These are phyloP conservation scores for Zaprionus lineosus DNA, from an alignment of 2,888 invertebrate species.

Conservation along the genomic window DNA sequence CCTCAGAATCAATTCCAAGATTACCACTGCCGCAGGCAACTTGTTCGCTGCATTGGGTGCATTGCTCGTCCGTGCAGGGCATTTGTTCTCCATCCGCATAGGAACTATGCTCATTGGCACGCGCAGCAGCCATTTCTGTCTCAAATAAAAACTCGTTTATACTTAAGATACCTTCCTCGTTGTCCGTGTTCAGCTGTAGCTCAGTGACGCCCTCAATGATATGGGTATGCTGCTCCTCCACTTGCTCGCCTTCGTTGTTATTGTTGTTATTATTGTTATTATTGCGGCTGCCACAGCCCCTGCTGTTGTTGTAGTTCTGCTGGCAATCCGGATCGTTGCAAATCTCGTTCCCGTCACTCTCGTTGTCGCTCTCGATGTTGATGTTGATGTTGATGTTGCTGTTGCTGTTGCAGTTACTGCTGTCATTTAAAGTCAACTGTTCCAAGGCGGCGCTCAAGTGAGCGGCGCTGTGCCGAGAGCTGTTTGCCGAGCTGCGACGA, in stretches of 20 bases:
- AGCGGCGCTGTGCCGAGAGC: constrained; percentile 66
- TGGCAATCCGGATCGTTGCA: constrained; percentile 81
- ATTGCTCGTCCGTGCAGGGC: constrained; percentile 74
- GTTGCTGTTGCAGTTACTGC: constrained; percentile 29
- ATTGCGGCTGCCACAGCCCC: constrained; percentile 34
- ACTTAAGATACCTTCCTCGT: constrained; percentile 67
- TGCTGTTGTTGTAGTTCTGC: constrained; percentile 62
- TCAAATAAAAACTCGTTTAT: constrained; percentile 71
- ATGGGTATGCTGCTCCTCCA: constrained; percentile 21
- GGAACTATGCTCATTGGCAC: constrained; percentile 31
- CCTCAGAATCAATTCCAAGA: constrained; percentile 28
- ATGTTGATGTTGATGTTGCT: constrained; percentile 52
- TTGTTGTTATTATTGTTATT: constrained; percentile 57
- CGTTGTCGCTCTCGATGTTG: constrained; percentile 37
- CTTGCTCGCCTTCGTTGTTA: constrained; percentile 45
- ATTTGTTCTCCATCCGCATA: constrained; percentile 65
- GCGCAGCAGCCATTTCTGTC: constrained; percentile 62
- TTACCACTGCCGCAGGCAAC: constrained; percentile 18
- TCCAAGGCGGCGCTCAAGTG: constrained; percentile 74
- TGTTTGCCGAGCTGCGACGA: constrained; percentile 71
- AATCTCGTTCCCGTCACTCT: constrained; percentile 53
- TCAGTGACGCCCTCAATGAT: constrained; percentile 55
- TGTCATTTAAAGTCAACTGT: constrained; percentile 67
- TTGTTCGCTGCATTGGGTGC: constrained; percentile 65
- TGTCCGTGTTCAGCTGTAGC: constrained; percentile 53